Evolutionary conservation across 1,140 invertebrate species (phyloP), one percentile per base, ranked within the genome.

Genomic region (Bombus confusus): DNA sequence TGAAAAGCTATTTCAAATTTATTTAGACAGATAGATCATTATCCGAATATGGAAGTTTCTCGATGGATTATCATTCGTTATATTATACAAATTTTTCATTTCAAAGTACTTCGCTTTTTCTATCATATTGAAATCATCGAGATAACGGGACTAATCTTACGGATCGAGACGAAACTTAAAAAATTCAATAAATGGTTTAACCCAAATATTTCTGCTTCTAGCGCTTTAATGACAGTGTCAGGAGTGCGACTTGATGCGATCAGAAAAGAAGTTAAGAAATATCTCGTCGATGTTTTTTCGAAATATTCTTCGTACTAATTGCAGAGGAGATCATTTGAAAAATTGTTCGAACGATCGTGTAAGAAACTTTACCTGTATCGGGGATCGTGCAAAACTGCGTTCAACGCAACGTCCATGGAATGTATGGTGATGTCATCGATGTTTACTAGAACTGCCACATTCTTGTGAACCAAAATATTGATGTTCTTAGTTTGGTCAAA

Each of bases 401-500:
- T 77, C 1, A 95, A 73, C 1, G 93, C 92, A 12, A 39, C n/a
- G 37, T 90, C 87, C 15, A 95, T 80, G 0, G 86, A 77, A 72
- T 93, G 73, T 64, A 93, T 87, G 9, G 85, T 93, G 31, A 95
- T 77, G 2, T 88, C n/a, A 0, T 87, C 74, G 41, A 89, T 0
- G 28, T 91, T 71, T 10, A 94, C 13, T 57, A 47, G 75, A 18
- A 94, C 39, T 12, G 92, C 93, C 31, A 94, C 89, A 64, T 93
- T 92, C 72, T 92, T 92, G 9, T 85, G n/a, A 0, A 88, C 90
- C 25, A 91, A 88, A 8, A 84, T 69, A 13, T 91, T 76, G 34
- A 91, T 96, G 3, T 96, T 95, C 66, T 96, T 96, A 90, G 96
- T 96, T 91, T 97, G 96, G 88, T 98, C 97, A 3, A 96, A 96